phyloP scores from a whole-genome alignment of 2,888 invertebrate species.

The Dexiosoma caninum region DNA sequence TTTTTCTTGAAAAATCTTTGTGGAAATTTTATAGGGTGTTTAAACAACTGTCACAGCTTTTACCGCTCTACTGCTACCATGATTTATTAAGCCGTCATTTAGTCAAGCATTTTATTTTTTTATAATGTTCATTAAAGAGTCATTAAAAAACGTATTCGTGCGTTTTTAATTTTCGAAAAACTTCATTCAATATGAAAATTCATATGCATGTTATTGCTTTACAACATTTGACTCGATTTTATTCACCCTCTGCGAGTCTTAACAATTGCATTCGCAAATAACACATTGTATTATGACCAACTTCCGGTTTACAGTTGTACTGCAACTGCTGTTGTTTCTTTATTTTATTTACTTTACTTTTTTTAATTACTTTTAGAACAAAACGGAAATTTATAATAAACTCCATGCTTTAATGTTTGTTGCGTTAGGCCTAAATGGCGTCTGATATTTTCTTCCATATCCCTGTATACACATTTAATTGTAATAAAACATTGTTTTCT shows the following conservation, averaged over 20 bases:
- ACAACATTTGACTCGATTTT: neutral
- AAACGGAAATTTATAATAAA: slow-evolving; percentile 62
- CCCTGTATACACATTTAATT: neutral
- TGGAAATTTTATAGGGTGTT: neutral
- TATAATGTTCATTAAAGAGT: neutral
- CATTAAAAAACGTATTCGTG: slow-evolving; percentile 13
- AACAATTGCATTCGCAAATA: slow-evolving; percentile 55
- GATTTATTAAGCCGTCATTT: slow-evolving; percentile 34
- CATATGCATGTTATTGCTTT: slow-evolving; percentile 20
- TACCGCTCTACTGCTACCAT: neutral
- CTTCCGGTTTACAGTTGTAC: slow-evolving; percentile 55
- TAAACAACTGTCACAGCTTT: neutral
- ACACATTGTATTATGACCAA: slow-evolving; percentile 61
- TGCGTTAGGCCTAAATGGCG: slow-evolving; percentile 45
- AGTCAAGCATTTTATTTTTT: slow-evolving; percentile 9
- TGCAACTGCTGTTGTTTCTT: slow-evolving; percentile 4
- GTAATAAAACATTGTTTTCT: neutral
- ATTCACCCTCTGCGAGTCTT: neutral
- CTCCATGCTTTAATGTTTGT: slow-evolving; percentile 35
- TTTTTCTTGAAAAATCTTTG: too few species aligned
- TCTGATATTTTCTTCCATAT: slow-evolving; percentile 32
- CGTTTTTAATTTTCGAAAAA: slow-evolving; percentile 26
- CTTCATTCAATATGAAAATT: slow-evolving; percentile 32
- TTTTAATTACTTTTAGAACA: slow-evolving; percentile 42
- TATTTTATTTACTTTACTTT: neutral